Percentiles rank a stretch among this genome's conserved stretches.
These are phyloP conservation scores for Monodelphis domestica DNA, from an alignment of 2,797 vertebrate genomes.

Conservation along the genomic window DNA sequence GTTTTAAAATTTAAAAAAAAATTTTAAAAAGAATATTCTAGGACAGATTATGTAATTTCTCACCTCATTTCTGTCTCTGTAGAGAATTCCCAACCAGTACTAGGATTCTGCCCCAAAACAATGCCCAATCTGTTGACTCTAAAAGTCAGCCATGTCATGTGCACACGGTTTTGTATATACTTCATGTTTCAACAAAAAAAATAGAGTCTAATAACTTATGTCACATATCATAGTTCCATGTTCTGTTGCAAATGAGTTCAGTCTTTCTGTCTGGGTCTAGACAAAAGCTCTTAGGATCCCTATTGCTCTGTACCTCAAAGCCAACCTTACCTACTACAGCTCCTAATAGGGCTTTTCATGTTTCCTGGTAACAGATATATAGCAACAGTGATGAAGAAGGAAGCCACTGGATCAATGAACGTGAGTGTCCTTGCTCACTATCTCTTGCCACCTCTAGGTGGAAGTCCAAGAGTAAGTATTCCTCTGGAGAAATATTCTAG, in stretches of 20 bases:
- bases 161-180: neutral
- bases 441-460: neutral
- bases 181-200: neutral
- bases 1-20: too few species aligned
- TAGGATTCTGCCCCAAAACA: neutral
- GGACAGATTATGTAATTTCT: neutral
- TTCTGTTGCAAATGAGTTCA: neutral
- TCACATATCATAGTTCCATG: neutral
- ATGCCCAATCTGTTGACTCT: slow-evolving; percentile 4
- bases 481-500: neutral
- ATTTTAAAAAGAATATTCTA: too few species aligned
- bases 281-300: neutral
- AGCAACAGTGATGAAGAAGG: slow-evolving; percentile 51
- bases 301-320: neutral
- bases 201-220: neutral
- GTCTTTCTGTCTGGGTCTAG: neutral
- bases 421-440: neutral
- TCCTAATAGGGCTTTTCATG: neutral
- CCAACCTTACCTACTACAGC: too few species aligned
- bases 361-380: slow-evolving; percentile 58
- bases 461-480: neutral
- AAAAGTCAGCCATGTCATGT: neutral
- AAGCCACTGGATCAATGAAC: neutral
- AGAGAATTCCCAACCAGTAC: neutral
- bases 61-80: neutral